These are phyloP conservation scores for Pseudomugil tenellus DNA, from an alignment of 2,797 vertebrate genomes.

Conservation along the genomic window DNA sequence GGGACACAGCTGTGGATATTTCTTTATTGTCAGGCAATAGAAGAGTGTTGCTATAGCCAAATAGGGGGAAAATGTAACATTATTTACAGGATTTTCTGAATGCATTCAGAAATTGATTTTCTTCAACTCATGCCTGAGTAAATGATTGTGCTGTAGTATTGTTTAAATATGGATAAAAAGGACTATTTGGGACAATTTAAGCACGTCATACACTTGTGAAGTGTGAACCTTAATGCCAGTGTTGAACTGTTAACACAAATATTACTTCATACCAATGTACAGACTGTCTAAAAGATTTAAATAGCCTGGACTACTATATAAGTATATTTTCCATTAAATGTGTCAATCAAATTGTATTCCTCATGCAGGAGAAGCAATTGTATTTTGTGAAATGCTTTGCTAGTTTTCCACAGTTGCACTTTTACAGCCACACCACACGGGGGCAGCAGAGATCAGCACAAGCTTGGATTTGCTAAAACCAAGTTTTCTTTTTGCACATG, in stretches of 20 bases:
- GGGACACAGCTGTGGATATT: background rate
- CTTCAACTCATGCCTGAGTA: slow-evolving; percentile 23
- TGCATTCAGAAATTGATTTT: slow-evolving; percentile 6
- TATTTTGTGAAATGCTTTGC: background rate
- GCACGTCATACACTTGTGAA: slow-evolving; percentile 16
- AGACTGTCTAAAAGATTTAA: background rate
- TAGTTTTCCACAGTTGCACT: background rate
- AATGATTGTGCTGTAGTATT: background rate
- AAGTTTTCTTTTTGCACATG: background rate
- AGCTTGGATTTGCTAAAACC: background rate
- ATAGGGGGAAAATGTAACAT: background rate
- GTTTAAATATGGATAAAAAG: slow-evolving; percentile 31
- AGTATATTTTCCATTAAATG: background rate
- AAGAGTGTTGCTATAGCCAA: background rate
- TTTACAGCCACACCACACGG: slow-evolving; percentile 34
- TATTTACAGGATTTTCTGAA: slow-evolving; percentile 26
- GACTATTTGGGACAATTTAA: slow-evolving; percentile 26
- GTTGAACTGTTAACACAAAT: slow-evolving; percentile 4
- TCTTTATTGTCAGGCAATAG: background rate
- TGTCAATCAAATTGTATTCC: background rate
- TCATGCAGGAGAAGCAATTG: background rate
- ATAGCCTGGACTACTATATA: background rate
- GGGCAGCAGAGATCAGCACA: slow-evolving; percentile 30
- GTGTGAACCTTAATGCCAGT: slow-evolving; percentile 10
- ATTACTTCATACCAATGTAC: background rate